Evolutionary conservation across 2,888 invertebrate species (phyloP), one percentile per base, ranked within the genome.

Genomic region (Drosophila borealis): DNA sequence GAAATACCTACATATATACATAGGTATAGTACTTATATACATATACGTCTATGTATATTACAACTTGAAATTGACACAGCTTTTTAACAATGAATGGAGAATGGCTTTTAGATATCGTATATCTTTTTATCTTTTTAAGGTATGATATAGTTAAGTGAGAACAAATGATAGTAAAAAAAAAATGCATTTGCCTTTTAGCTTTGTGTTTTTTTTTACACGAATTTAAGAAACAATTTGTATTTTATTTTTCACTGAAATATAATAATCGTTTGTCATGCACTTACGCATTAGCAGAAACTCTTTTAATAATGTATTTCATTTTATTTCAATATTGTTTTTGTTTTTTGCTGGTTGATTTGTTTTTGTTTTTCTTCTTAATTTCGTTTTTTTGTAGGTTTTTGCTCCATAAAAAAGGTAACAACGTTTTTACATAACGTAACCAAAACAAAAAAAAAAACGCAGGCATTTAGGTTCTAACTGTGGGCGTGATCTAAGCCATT

Each of bases 221-320:
- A 80, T 83, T 90, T 90, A 80, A 88, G 88, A 88, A 88, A 88
- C 86, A 90, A 83, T 90, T 89, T 80, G 71, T 84, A 67, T 80
- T 51, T 87, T 88, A 81, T 89, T 89, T 80, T 88, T 83, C 89
- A 89, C 74, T 86, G 84, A 89, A 89, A 89, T 89, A 89, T 86
- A 89, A 84, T 90, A 89, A 83, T 88, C 70, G 70, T 87, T 88
- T 79, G 76, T 81, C 73, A 88, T 89, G 82, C 77, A 74, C 64
- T 69, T 80, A 74, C 65, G 78, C 73, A 88, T 86, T 80, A 76
- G 80, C 81, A 80, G 74, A 78, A 88, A 88, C 80, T 63, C 50
- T 68, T 65, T 63, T 68, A 64, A 72, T 77, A 49, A 68, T 77
- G 45, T 55, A 66, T 75, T 77, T 70, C 72, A 82, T 78, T 72